Conservation (phyloP, 2,888 invertebrate genomes). For the Arrhopalites spinosus region DNA sequence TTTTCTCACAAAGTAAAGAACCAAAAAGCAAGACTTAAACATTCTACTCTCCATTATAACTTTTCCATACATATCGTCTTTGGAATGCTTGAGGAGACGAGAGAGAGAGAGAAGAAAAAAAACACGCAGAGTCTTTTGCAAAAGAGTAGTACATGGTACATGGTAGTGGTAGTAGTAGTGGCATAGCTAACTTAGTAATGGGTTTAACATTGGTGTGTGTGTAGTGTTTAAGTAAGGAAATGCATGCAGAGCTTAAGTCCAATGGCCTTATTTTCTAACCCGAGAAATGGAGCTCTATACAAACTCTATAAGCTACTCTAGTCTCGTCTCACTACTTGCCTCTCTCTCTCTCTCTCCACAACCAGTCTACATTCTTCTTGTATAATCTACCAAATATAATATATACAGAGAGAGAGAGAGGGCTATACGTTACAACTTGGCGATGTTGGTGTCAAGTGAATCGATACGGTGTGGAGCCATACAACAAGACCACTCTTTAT, state of each 20-base stretch:
- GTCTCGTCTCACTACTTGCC: neutral
- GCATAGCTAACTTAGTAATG: too few species aligned
- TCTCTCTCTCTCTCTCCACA: neutral
- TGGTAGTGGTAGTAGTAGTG: too few species aligned
- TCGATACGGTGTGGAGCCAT: constrained; percentile 39
- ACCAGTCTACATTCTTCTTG: neutral
- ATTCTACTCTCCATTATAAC: too few species aligned
- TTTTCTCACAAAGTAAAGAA: too few species aligned
- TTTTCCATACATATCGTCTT: too few species aligned
- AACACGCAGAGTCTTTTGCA: too few species aligned
- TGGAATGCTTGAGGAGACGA: too few species aligned
- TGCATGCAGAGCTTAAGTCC: constrained; percentile 8
- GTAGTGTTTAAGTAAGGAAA: constrained; percentile 10
- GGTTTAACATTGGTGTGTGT: neutral
- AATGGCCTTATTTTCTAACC: constrained; percentile 19
- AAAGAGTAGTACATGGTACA: too few species aligned
- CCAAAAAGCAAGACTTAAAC: too few species aligned
- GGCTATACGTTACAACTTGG: neutral
- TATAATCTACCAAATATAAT: neutral
- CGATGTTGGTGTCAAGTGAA: constrained; percentile 38
- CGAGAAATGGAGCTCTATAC: constrained; percentile 10
- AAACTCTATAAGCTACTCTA: too few species aligned
- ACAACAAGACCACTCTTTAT: constrained; percentile 38
- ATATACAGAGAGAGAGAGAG: neutral
- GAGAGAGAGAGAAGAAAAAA: too few species aligned